phyloP scores from a whole-genome alignment of 2,888 invertebrate genomes.

The Acrobasis suavella region DNA sequence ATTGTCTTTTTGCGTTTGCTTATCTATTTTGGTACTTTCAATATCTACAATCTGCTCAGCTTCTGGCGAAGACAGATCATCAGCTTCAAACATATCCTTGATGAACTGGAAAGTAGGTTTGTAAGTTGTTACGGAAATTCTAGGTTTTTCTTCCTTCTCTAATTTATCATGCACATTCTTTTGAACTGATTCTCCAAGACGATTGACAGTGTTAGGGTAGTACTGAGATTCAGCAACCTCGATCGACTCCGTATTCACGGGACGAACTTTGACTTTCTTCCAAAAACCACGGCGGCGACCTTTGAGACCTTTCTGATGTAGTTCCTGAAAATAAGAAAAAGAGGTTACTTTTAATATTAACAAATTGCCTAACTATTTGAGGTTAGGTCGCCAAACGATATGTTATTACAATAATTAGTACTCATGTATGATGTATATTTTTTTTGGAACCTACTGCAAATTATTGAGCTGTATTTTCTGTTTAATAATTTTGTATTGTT shows the following conservation, averaged over 20 bases:
- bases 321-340: slow-evolving; percentile 50
- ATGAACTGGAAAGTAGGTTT: slow-evolving; percentile 63
- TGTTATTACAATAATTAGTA: no score
- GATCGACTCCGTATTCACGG: slow-evolving; percentile 83
- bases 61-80: slow-evolving; percentile 43
- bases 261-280: slow-evolving; percentile 86
- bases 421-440: no score
- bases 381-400: no score
- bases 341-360: slow-evolving; percentile 1
- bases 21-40: slow-evolving; percentile 59
- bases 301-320: slow-evolving; percentile 49
- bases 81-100: slow-evolving; percentile 57
- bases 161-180: slow-evolving; percentile 52
- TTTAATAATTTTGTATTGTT: no score
- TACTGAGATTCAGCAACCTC: slow-evolving; percentile 91
- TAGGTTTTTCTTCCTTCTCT: slow-evolving; percentile 45
- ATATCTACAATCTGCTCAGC: slow-evolving; percentile 47
- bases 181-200: slow-evolving; percentile 58
- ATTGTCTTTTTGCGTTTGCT: slow-evolving; percentile 34
- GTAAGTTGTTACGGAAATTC: slow-evolving; percentile 63
- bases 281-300: slow-evolving; percentile 86
- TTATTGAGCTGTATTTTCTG: no score
- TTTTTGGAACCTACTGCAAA: no score
- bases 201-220: slow-evolving; percentile 82
- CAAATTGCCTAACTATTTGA: no score